Evolutionary conservation across 1,140 invertebrate genomes (phyloP).

Genomic region (Eupristina koningsbergeri): DNA sequence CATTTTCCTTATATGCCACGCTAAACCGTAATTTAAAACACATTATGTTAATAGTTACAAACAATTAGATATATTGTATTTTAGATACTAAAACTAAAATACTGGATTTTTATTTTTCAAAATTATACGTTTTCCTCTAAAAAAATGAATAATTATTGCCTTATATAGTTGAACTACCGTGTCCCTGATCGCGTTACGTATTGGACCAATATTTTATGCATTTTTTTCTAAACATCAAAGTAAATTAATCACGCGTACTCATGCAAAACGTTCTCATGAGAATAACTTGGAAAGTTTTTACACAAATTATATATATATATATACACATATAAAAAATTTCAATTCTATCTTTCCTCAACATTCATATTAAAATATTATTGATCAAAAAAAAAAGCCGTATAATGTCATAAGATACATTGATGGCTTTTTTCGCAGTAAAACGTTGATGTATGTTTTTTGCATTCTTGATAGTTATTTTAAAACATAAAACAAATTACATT

Average conservation of each 20-base stretch:
- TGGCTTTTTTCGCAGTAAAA: neutral
- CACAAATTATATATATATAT: too few relatives aligned
- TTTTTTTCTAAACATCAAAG: neutral
- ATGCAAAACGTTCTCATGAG: neutral
- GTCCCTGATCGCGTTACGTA: neutral
- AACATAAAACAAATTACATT: neutral
- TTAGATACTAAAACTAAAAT: neutral
- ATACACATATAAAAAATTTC: too few relatives aligned
- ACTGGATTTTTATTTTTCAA: neutral
- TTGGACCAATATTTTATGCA: neutral
- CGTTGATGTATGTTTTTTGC: neutral
- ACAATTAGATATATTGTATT: constrained; percentile 3
- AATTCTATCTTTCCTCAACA: too few relatives aligned
- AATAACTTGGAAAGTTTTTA: too few relatives aligned
- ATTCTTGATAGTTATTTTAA: neutral
- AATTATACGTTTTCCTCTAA: neutral
- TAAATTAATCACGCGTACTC: neutral
- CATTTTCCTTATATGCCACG: neutral
- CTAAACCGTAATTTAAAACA: constrained; percentile 20
- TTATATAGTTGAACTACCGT: neutral
- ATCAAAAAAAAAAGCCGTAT: neutral
- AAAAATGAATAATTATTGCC: neutral
- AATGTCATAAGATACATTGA: neutral
- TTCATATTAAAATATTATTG: too few relatives aligned
- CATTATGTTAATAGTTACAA: constrained; percentile 11